A percentile compares a stretch with the other conserved stretches of the same genome.
Conservation (phyloP, 1,140 invertebrate species). For the Phocides pigmalion region DNA sequence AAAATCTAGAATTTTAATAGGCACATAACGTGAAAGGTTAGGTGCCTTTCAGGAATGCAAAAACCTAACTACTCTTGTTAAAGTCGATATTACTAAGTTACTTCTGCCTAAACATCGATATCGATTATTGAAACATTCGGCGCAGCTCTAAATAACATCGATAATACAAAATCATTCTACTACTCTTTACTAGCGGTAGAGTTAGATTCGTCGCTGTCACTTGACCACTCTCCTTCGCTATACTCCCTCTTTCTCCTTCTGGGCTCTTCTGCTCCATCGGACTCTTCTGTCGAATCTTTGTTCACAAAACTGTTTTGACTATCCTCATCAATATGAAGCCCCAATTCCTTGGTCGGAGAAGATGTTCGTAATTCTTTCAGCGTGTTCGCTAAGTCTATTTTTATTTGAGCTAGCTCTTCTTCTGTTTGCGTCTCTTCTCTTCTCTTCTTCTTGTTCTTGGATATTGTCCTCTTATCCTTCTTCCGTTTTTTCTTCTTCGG, state of each 20-base stretch:
- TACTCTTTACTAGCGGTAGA: conserved; percentile 34
- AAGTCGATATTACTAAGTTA: too few species aligned
- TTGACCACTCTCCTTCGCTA: conserved; percentile 77
- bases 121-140: too few species aligned
- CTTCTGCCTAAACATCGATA: too few species aligned
- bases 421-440: conserved; percentile 41
- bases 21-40: too few species aligned
- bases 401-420: conserved; percentile 44
- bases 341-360: conserved; percentile 67
- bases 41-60: too few species aligned
- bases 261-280: conserved; percentile 45
- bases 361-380: conserved; percentile 60
- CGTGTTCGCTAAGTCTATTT: conserved; percentile 68
- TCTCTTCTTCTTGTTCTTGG: conserved; percentile 59
- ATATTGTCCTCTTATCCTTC: conserved; percentile 62
- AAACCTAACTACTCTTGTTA: too few species aligned
- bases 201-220: conserved; percentile 59
- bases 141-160: background rate
- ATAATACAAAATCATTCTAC: conserved; percentile 10
- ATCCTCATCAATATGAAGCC: conserved; percentile 45
- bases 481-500: conserved; percentile 65
- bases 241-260: conserved; percentile 60
- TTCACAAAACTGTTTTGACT: conserved; percentile 23
- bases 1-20: too few species aligned
- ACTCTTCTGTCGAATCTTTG: conserved; percentile 43